Conservation (phyloP, 2,113 vertebrate genomes). For the Prunella himalayana region DNA sequence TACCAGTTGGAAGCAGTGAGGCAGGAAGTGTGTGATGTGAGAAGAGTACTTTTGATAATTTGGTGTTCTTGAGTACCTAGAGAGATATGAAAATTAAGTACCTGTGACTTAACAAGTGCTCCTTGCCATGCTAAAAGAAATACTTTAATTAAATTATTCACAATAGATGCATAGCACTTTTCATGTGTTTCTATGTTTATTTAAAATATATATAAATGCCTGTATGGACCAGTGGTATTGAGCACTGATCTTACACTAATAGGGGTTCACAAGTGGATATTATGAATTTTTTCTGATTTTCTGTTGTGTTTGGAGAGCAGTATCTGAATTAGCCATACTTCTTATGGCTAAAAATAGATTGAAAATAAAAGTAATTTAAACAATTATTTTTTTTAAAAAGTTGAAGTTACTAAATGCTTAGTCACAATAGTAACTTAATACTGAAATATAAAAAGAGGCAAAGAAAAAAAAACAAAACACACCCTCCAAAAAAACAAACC, state of each 20-base stretch:
- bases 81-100: conserved; percentile 10
- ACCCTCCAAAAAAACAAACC: rapidly evolving
- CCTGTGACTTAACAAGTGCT: not conserved
- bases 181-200: not conserved
- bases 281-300: not conserved
- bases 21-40: not conserved
- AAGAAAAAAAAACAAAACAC: not conserved
- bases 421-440: not conserved
- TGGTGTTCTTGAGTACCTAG: not conserved
- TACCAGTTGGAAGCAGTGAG: not conserved
- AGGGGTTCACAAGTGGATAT: not conserved
- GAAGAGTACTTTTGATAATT: not conserved
- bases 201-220: not conserved
- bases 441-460: not conserved
- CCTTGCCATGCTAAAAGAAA: not conserved
- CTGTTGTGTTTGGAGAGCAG: not conserved
- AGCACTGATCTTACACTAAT: not conserved
- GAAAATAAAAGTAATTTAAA: not conserved
- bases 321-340: not conserved
- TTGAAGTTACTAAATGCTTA: not conserved
- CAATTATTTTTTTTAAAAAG: not conserved
- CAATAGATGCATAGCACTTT: not conserved
- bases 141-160: not conserved
- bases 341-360: not conserved
- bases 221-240: not conserved